These are phyloP conservation scores for Notolepis coatsorum DNA, from an alignment of 2,797 vertebrate species.

Conservation along the genomic window DNA sequence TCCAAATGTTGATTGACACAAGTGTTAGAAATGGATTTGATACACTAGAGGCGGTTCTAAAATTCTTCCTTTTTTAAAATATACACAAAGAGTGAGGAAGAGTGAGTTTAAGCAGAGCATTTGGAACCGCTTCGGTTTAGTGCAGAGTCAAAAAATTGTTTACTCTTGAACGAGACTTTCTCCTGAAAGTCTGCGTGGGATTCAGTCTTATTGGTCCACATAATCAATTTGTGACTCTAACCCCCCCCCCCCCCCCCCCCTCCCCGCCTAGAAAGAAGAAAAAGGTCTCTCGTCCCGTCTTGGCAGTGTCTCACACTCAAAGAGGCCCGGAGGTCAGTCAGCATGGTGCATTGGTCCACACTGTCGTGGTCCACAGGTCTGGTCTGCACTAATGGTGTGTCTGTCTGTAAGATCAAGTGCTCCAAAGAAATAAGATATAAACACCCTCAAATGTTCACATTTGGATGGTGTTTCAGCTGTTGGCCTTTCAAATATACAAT, in stretches of 20 bases:
- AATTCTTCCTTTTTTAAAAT: slow-evolving; percentile 77
- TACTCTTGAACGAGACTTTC: slow-evolving; percentile 41
- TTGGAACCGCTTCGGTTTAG: slow-evolving; percentile 60
- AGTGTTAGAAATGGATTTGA: slow-evolving; percentile 80
- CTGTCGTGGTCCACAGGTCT: slow-evolving; percentile 38
- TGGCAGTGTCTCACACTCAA: slow-evolving; percentile 24
- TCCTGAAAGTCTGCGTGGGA: slow-evolving; percentile 21
- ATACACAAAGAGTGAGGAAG: slow-evolving; percentile 73
- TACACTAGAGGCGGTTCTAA: slow-evolving; percentile 80
- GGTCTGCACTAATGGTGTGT: slow-evolving; percentile 30
- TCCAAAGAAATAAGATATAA: too few species aligned
- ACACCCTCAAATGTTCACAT: slow-evolving; percentile 35
- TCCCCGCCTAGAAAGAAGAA: too few species aligned
- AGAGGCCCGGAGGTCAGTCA: slow-evolving; percentile 30
- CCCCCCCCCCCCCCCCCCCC: slow-evolving; percentile 49
- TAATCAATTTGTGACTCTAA: slow-evolving; percentile 45
- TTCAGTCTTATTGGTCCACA: slow-evolving; percentile 69
- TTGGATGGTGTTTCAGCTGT: slow-evolving; percentile 28
- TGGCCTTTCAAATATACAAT: slow-evolving; percentile 61
- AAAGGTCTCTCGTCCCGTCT: too few species aligned
- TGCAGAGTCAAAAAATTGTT: slow-evolving; percentile 55
- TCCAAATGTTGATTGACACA: slow-evolving; percentile 81
- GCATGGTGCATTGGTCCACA: slow-evolving; percentile 41
- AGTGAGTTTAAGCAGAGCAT: slow-evolving; percentile 60
- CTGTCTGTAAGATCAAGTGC: slow-evolving; percentile 52